Evolutionary conservation across 2,113 vertebrate genomes (phyloP).

Genomic region (Siniperca knerii): DNA sequence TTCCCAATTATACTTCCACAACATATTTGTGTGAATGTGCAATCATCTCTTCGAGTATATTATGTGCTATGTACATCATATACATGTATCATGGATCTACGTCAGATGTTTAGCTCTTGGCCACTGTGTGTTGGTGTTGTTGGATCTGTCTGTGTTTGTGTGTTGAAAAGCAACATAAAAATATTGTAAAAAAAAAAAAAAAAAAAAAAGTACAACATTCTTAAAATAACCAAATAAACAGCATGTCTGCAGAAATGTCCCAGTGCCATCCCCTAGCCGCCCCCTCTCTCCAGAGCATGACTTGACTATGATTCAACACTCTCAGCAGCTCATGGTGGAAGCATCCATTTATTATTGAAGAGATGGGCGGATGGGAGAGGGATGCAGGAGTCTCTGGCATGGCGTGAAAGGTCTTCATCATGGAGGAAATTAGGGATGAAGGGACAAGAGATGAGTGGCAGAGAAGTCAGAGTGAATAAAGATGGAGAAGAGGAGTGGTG

Average conservation of each 20-base stretch:
- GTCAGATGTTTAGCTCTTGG: too few relatives aligned
- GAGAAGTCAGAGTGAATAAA: constrained; percentile 6
- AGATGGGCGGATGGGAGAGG: constrained; percentile 71
- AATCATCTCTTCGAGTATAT: too few relatives aligned
- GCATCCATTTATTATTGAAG: constrained; percentile 87
- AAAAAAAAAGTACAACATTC: not conserved
- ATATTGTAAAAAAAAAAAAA: too few relatives aligned
- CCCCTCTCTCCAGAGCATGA: constrained; percentile 65
- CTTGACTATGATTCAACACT: constrained; percentile 68
- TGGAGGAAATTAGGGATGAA: constrained; percentile 11
- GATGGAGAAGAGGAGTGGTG: not conserved
- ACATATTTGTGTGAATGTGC: too few relatives aligned
- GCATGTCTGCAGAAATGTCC: constrained; percentile 8
- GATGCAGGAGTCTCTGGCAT: constrained; percentile 41
- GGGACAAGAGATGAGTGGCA: not conserved
- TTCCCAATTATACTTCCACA: too few relatives aligned
- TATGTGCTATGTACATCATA: too few relatives aligned
- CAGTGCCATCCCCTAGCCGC: not conserved
- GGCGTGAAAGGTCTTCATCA: constrained; percentile 58
- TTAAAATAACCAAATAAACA: constrained; percentile 21
- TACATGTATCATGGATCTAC: too few relatives aligned
- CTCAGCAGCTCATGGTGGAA: constrained; percentile 86
- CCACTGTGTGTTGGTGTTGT: too few relatives aligned
- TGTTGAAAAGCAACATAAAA: too few relatives aligned
- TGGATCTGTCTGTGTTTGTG: too few relatives aligned